Base-by-base conservation (phyloP, 2,113 vertebrate genomes). In the Mystacornis crossleyi region DNA sequence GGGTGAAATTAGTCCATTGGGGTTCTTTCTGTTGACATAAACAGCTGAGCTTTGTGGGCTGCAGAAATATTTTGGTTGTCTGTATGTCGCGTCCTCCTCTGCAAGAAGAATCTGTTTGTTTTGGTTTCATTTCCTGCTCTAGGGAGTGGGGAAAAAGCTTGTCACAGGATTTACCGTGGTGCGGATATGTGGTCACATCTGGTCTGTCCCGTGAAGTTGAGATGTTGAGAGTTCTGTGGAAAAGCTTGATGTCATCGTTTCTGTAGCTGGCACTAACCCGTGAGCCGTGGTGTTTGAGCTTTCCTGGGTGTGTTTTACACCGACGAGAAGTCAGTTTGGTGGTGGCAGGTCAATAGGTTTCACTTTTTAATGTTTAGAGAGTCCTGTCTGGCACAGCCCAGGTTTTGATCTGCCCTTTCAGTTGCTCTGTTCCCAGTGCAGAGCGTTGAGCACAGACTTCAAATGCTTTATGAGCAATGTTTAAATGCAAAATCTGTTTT, bases 171-270 rank as follows among this genome's bases (percentile, higher is more conserved):
- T 73, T 80, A 2, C 54, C 28, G 0, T n/a, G 71, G 36, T 6
- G 1, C 0, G 1, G 87, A 8, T 34, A 0, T 2, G 48, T 45
- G 70, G 10, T 74, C 86, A 26, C 60, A 40, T 65, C 54, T 54
- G 17, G 8, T 4, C 18, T 51, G 2, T n/a, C 13, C 72, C 12
- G 10, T 2, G 0, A 1, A 10, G 25, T 1, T 1, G 36, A 23
- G 43, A 33, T 34, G 12, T 14, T n/a, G 33, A 25, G 36, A 81
- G 64, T 19, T 60, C 34, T 16, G 18, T 70, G 88, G 86, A 60
- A 86, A 83, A 33, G 40, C 36, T 60, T 31, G 33, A 8, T 82
- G 91, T 62, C 78, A 20, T 53, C 40, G 6, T 70, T 36, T 34
- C 47, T 94, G 2, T 48, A 18, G 12, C 54, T 62, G 92, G 38